Conservation (phyloP, 2,888 invertebrate genomes). For the Drosophila affinis region DNA sequence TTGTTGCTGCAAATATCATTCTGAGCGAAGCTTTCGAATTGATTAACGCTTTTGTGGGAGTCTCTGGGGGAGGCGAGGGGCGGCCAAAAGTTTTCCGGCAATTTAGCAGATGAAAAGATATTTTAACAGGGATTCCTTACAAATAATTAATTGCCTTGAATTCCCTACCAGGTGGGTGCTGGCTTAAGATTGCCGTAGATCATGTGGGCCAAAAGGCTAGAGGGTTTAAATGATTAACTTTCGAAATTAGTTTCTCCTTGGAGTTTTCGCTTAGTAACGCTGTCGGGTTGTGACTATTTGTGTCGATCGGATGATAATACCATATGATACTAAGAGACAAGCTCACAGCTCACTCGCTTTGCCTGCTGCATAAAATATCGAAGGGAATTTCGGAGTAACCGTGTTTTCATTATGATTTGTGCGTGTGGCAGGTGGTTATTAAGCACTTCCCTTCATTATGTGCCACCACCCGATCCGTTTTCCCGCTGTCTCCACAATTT, state of each 20-base stretch:
- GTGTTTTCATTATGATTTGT: neutral
- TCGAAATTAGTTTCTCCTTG: neutral
- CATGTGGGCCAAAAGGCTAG: neutral
- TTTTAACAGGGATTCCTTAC: constrained; percentile 64
- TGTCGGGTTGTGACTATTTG: neutral
- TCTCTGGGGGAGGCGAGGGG: neutral
- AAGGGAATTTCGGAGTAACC: too few species aligned
- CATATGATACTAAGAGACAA: too few species aligned
- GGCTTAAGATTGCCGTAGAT: constrained; percentile 13
- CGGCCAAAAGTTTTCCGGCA: constrained; percentile 31
- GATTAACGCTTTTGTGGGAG: constrained; percentile 51
- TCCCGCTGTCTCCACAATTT: constrained; percentile 33
- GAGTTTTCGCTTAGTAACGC: neutral
- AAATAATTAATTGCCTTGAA: constrained; percentile 55
- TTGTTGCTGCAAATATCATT: constrained; percentile 27
- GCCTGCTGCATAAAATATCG: too few species aligned
- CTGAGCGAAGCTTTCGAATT: constrained; percentile 42
- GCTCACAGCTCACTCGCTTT: too few species aligned
- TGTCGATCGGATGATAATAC: neutral
- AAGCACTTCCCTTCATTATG: constrained; percentile 28
- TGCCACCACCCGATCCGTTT: constrained; percentile 22
- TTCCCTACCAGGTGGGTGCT: constrained; percentile 15
- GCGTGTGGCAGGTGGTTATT: constrained; percentile 21
- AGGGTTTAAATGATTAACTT: neutral
- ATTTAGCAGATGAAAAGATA: constrained; percentile 59